Base-by-base conservation (phyloP, 2,888 invertebrate species). In the Leucophora obtusa region DNA sequence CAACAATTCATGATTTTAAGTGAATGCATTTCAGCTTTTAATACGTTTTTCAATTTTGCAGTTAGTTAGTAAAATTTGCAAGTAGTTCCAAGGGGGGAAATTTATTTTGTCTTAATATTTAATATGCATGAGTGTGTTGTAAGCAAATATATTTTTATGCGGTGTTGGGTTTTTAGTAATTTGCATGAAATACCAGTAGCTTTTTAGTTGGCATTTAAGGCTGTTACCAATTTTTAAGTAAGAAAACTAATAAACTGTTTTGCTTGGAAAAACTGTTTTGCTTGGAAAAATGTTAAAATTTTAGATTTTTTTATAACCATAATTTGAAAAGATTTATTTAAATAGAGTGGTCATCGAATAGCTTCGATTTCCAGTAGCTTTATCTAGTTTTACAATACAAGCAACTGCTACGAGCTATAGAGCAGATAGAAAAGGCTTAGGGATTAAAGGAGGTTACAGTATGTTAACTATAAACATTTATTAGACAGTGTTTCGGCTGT, bases 131-230 rank as follows among this genome's bases (percentile, higher is more conserved):
- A 47, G 43, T 47, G n/a, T 47, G n/a, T 47, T 47, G 43, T 47
- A 47, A 47, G 43, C 43, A 47, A 47, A 47, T 47, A 14, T 47
- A 47, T 47, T 47, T 47, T 47, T 47, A 3, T 47, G 11, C 6
- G 6, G 14, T 14, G 1, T 47, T 47, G 43, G 6, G 1, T n/a
- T 47, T n/a, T n/a, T n/a, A n/a, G n/a, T 47, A 47, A 6, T 28
- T 28, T 28, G 28, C 7, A 28, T 28, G 43, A 84, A 88, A 89
- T 83, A 86, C 88, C 88, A 83, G 88, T 88, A 88, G 88, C 88
- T 86, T 85, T 85, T 85, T 85, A 85, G 84, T 84, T 87, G 87
- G 87, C 87, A 89, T 85, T 86, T 86, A 85, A 87, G 88, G 86
- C 84, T 87, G 87, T 85, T 74, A 85, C 86, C 87, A 87, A 88